Conservation (phyloP, 2,113 vertebrate genomes). For the Chelonoidis abingdonii region DNA sequence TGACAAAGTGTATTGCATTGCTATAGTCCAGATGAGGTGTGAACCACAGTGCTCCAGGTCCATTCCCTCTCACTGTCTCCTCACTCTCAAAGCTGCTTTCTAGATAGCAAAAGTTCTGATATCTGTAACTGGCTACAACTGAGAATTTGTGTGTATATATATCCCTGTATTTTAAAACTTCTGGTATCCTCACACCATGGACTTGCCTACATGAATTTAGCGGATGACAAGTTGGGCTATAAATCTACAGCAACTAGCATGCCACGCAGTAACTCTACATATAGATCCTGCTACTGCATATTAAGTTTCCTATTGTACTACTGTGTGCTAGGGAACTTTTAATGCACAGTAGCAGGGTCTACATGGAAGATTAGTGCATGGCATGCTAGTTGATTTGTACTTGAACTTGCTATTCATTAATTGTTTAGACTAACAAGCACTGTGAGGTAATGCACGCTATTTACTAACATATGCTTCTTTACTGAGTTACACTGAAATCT, state of each 20-base stretch:
- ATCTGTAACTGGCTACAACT: background rate
- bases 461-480: background rate
- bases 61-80: background rate
- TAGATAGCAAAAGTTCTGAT: background rate
- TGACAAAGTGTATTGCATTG: background rate
- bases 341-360: too few relatives aligned
- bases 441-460: background rate
- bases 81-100: background rate
- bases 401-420: too few relatives aligned
- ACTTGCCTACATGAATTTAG: too few relatives aligned
- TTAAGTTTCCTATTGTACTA: too few relatives aligned
- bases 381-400: too few relatives aligned
- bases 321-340: too few relatives aligned
- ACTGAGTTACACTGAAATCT: background rate
- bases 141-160: background rate
- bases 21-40: accelerated
- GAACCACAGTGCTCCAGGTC: background rate
- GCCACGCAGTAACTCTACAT: too few relatives aligned
- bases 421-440: background rate
- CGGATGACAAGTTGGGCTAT: too few relatives aligned
- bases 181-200: accelerated
- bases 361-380: too few relatives aligned
- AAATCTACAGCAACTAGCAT: too few relatives aligned
- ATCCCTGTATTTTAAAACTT: background rate
- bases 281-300: too few relatives aligned